These are phyloP conservation scores for Platygyra sinensis DNA, from an alignment of 64 coral and sea anemone genomes.

Conservation along the genomic window DNA sequence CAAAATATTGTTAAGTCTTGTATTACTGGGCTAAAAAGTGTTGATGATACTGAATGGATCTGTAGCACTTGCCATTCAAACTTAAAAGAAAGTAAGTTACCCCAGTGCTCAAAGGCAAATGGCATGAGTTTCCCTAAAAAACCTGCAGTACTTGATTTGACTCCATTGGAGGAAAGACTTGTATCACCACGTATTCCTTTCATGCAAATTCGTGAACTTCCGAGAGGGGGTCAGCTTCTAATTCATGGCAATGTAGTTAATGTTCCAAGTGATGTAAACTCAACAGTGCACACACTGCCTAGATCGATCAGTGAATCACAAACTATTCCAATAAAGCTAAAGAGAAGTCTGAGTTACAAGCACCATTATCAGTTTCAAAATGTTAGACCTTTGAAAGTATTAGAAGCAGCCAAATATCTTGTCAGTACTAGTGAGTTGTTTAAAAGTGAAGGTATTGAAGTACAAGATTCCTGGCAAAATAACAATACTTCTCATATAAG, in stretches of 20 bases:
- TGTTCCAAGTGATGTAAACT: slow-evolving; percentile 24
- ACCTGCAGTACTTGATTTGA: slow-evolving; percentile 36
- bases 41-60: slow-evolving; percentile 35
- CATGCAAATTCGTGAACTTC: slow-evolving; percentile 59
- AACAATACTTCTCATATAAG: background rate
- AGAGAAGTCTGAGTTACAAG: slow-evolving; percentile 17
- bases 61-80: slow-evolving; percentile 50
- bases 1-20: slow-evolving; percentile 32
- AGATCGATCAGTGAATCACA: slow-evolving; percentile 1
- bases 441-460: slow-evolving; percentile 4
- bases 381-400: slow-evolving; percentile 19
- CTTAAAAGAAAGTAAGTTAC: slow-evolving; percentile 28
- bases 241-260: slow-evolving; percentile 32
- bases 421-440: slow-evolving; percentile 19
- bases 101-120: slow-evolving; percentile 14
- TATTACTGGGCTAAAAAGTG: slow-evolving; percentile 27
- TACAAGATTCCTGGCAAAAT: slow-evolving; percentile 18
- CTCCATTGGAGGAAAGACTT: slow-evolving; percentile 35
- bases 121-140: slow-evolving; percentile 32
- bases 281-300: slow-evolving; percentile 14
- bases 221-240: slow-evolving; percentile 28
- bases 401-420: slow-evolving; percentile 28
- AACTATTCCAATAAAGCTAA: slow-evolving; percentile 8
- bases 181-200: slow-evolving; percentile 45
- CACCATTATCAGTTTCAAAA: slow-evolving; percentile 34